These are phyloP conservation scores for Oxyruncus cristatus DNA, from an alignment of 2,113 vertebrate genomes.

Conservation along the genomic window DNA sequence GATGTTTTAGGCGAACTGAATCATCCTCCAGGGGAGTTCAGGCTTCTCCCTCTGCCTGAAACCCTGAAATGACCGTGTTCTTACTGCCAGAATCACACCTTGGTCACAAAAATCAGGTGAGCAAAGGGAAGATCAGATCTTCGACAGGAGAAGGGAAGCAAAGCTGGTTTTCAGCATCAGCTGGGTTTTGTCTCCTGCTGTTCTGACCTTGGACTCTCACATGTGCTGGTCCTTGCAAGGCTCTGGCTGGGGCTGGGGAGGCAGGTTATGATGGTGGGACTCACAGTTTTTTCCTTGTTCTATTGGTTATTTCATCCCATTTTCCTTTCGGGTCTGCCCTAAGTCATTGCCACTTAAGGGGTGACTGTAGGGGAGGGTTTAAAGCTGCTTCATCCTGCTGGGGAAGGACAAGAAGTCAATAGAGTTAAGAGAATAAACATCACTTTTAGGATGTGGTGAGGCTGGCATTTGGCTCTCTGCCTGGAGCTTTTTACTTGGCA, in stretches of 20 bases:
- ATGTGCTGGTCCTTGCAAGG: fast-evolving
- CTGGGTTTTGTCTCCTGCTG: neutral
- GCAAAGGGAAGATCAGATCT: neutral
- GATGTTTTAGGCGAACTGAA: neutral
- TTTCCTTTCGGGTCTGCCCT: neutral
- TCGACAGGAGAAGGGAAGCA: neutral
- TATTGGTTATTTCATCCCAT: neutral
- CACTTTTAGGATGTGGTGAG: neutral
- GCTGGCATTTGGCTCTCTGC: neutral
- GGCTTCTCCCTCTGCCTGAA: neutral
- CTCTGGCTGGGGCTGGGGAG: neutral
- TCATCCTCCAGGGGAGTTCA: neutral
- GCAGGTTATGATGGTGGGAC: neutral
- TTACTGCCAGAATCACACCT: neutral
- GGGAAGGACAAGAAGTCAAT: neutral
- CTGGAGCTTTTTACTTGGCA: neutral
- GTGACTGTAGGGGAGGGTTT: neutral
- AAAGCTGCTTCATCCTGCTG: neutral
- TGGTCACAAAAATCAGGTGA: neutral
- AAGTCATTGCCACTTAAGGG: neutral
- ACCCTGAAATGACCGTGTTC: neutral
- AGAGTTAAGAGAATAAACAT: neutral
- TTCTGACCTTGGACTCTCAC: neutral
- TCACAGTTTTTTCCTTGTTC: neutral
- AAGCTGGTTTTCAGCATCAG: neutral